phyloP scores from a whole-genome alignment of 2,113 vertebrate species.

The Lophius piscatorius region DNA sequence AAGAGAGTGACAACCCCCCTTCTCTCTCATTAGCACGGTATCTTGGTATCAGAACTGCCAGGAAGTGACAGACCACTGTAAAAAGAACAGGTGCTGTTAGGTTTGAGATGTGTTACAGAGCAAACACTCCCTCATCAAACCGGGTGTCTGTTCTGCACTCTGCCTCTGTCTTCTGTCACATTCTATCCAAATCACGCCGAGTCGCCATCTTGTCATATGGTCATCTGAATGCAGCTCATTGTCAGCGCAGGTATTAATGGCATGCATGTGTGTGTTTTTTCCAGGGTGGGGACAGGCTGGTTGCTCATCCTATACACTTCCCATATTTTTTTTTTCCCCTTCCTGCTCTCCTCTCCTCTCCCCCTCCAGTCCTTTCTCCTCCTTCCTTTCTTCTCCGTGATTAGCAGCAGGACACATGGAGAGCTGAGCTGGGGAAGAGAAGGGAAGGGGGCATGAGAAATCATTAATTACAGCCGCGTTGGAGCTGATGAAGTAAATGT shows the following conservation, averaged over 20 bases:
- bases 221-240: slow-evolving; percentile 77
- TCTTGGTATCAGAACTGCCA: slow-evolving; percentile 81
- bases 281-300: slow-evolving; percentile 65
- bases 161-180: slow-evolving; percentile 81
- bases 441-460: slow-evolving; percentile 78
- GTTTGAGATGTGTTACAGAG: slow-evolving; percentile 80
- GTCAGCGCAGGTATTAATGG: slow-evolving; percentile 75
- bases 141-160: slow-evolving; percentile 79
- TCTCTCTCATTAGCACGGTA: slow-evolving; percentile 82
- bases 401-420: slow-evolving; percentile 79
- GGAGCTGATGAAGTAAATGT: slow-evolving; percentile 86
- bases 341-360: slow-evolving; percentile 41
- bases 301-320: slow-evolving; percentile 70
- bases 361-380: not conserved
- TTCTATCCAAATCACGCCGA: slow-evolving; percentile 75
- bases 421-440: slow-evolving; percentile 77
- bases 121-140: slow-evolving; percentile 80
- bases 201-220: slow-evolving; percentile 78
- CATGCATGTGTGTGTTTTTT: slow-evolving; percentile 45
- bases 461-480: slow-evolving; percentile 84
- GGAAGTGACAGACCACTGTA: slow-evolving; percentile 81
- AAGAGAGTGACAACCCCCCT: slow-evolving; percentile 76
- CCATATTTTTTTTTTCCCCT: no score
- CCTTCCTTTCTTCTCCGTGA: slow-evolving; percentile 45
- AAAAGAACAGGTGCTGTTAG: slow-evolving; percentile 82